Evolutionary conservation across 2,113 vertebrate genomes (phyloP).

Genomic region (Myotis yumanensis): DNA sequence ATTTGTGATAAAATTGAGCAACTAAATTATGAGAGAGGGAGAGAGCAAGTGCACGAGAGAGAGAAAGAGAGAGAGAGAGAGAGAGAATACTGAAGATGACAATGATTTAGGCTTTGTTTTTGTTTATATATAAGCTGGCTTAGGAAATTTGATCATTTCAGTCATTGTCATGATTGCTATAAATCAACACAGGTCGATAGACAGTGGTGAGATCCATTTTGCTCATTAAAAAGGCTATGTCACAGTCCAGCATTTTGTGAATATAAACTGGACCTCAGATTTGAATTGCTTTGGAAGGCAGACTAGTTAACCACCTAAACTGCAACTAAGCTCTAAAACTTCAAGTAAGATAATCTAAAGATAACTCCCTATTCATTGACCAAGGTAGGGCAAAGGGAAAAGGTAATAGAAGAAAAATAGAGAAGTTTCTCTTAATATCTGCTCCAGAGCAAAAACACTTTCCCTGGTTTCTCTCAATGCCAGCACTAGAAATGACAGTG

Average conservation of each 20-base stretch:
- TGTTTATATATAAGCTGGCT: not conserved
- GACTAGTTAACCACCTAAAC: not conserved
- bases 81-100: not conserved
- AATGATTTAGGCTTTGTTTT: not conserved
- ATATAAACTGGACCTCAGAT: not conserved
- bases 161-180: not conserved
- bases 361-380: not conserved
- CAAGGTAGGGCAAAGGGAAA: not conserved
- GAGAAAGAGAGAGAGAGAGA: not conserved
- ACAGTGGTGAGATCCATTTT: not conserved
- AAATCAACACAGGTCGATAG: not conserved
- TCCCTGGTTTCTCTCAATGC: not conserved
- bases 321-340: not conserved
- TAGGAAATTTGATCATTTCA: not conserved
- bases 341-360: not conserved
- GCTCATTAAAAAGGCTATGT: not conserved
- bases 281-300: not conserved
- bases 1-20: constrained; percentile 7
- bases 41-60: too few relatives aligned
- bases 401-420: not conserved
- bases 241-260: not conserved
- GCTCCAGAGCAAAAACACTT: not conserved
- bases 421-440: not conserved
- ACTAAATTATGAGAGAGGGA: not conserved
- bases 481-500: not conserved